A percentile compares a stretch with the other conserved stretches of the same genome.
Evolutionary conservation across 2,888 invertebrate species (phyloP).

Genomic region (Cacoxenus indagator): DNA sequence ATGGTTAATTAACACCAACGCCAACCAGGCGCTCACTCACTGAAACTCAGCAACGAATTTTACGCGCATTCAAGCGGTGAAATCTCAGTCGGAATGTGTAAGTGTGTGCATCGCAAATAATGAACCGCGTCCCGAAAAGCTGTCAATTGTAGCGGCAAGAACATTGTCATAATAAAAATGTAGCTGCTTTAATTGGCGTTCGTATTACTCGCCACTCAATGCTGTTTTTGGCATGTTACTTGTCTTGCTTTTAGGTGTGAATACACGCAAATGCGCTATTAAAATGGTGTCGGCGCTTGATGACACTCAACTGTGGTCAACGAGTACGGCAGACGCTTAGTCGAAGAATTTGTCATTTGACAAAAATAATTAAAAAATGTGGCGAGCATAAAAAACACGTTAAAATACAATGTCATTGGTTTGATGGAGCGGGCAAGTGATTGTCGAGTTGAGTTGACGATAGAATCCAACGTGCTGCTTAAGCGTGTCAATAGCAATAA

Average conservation of each 20-base stretch:
- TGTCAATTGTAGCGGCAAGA: slow-evolving; percentile 33
- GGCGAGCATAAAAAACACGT: slow-evolving; percentile 45
- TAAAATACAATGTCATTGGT: neutral
- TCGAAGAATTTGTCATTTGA: slow-evolving; percentile 20
- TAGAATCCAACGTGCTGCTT: slow-evolving; percentile 61
- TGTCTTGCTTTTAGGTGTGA: slow-evolving; percentile 22
- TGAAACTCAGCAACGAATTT: slow-evolving; percentile 6
- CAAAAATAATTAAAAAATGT: slow-evolving; percentile 63
- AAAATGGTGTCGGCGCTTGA: slow-evolving; percentile 48
- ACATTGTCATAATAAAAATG: slow-evolving; percentile 55
- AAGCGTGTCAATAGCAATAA: slow-evolving; percentile 56
- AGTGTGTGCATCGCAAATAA: slow-evolving; percentile 16
- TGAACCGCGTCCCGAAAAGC: slow-evolving; percentile 33
- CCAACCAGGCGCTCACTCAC: too few relatives aligned
- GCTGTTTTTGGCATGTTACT: slow-evolving; percentile 36
- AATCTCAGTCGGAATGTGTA: neutral
- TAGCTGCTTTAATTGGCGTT: slow-evolving; percentile 61
- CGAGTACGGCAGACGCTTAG: slow-evolving; percentile 18
- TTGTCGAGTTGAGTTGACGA: slow-evolving; percentile 36
- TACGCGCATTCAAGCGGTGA: neutral
- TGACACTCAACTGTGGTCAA: neutral
- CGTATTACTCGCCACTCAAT: slow-evolving; percentile 17
- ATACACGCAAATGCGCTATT: slow-evolving; percentile 56
- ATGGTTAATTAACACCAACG: slow-evolving; percentile 45
- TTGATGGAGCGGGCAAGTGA: neutral